These are phyloP conservation scores for Trogon surrucura DNA, from an alignment of 2,113 vertebrate genomes.

Conservation along the genomic window DNA sequence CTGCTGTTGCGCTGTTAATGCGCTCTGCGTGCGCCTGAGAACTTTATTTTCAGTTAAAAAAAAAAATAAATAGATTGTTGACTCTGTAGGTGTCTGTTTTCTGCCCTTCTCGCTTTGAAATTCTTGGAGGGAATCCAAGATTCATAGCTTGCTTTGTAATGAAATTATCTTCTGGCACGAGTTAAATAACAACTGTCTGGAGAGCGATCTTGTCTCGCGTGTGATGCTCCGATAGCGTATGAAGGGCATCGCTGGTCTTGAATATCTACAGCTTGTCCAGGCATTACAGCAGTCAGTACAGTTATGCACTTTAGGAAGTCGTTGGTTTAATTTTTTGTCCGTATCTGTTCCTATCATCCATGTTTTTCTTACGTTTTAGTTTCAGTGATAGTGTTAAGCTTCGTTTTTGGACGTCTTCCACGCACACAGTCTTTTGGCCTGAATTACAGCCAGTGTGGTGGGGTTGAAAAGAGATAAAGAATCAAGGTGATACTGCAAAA, in stretches of 20 bases:
- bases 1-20: accelerated
- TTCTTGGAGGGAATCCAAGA: neutral
- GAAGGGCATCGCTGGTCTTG: neutral
- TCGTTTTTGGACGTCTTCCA: neutral
- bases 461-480: too few relatives aligned
- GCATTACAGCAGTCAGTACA: accelerated
- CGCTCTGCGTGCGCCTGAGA: neutral
- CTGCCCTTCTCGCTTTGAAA: neutral
- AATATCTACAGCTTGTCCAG: neutral
- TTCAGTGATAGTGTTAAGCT: neutral
- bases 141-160: neutral
- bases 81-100: neutral
- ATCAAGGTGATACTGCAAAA: neutral
- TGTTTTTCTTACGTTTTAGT: neutral
- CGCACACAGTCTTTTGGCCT: neutral
- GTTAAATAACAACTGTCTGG: neutral
- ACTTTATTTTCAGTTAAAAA: neutral
- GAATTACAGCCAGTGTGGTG: neutral
- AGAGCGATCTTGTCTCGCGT: neutral
- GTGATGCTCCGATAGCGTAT: neutral
- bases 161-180: neutral
- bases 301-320: neutral
- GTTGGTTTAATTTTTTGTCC: neutral
- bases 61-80: neutral
- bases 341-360: accelerated